A percentile compares a stretch with the other conserved stretches of the same genome.
These are phyloP conservation scores for Silurus lanzhouensis DNA, from an alignment of 2,797 vertebrate species.

Conservation along the genomic window DNA sequence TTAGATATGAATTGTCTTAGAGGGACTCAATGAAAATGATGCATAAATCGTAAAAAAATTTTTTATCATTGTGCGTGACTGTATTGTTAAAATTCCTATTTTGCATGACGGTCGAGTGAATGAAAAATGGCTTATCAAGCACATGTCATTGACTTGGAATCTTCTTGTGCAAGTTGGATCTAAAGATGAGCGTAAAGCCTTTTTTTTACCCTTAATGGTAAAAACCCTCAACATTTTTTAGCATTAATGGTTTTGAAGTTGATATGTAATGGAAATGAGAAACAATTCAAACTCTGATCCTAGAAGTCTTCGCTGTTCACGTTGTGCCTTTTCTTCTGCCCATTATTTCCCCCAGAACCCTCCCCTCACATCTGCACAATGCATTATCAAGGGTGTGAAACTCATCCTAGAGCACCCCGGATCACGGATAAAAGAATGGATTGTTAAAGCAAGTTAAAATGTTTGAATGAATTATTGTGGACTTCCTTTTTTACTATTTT, in stretches of 20 bases:
- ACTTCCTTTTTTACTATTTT: too few relatives aligned
- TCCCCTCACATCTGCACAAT: slow-evolving; percentile 62
- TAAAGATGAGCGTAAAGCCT: slow-evolving; percentile 1
- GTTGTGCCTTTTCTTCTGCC: slow-evolving; percentile 41
- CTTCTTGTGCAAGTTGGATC: not conserved
- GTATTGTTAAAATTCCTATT: not conserved
- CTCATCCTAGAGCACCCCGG: not conserved
- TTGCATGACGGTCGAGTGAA: not conserved
- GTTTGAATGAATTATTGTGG: not conserved
- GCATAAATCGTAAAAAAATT: too few relatives aligned
- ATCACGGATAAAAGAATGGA: not conserved
- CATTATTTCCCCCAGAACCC: slow-evolving; percentile 1
- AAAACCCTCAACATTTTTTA: not conserved
- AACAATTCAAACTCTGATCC: slow-evolving; percentile 19
- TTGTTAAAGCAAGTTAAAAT: not conserved
- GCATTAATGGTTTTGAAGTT: slow-evolving; percentile 20
- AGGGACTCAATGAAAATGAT: not conserved
- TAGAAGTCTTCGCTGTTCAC: slow-evolving; percentile 26
- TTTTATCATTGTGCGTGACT: not conserved
- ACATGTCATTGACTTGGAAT: slow-evolving; percentile 5
- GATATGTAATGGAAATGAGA: slow-evolving; percentile 39
- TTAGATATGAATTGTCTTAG: not conserved
- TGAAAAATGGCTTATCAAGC: not conserved
- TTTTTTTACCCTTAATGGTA: not conserved
- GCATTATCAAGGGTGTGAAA: slow-evolving; percentile 13